These are phyloP conservation scores for Saccostrea echinata DNA, from an alignment of 1,140 invertebrate genomes.

Conservation along the genomic window DNA sequence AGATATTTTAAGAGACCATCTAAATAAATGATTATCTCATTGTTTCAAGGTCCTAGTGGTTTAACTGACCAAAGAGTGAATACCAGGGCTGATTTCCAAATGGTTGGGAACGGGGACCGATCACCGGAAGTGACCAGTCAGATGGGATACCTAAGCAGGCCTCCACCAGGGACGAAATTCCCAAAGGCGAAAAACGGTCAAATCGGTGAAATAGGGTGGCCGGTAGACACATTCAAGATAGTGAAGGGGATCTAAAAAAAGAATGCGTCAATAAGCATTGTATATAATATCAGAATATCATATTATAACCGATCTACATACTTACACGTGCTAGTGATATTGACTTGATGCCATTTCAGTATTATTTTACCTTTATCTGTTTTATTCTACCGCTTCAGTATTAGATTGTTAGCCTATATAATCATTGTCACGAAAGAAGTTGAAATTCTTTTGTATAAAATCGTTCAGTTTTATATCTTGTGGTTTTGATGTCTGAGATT, in stretches of 20 bases:
- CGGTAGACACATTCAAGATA: conserved; percentile 63
- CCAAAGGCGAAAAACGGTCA: conserved; percentile 64
- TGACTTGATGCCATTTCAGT: conserved; percentile 26
- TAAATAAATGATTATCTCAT: neutral
- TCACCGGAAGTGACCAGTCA: conserved; percentile 65
- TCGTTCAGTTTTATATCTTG: conserved; percentile 27
- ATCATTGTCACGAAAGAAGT: conserved; percentile 30
- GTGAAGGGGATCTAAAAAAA: conserved; percentile 63
- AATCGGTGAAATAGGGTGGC: conserved; percentile 68
- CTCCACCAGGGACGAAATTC: conserved; percentile 59
- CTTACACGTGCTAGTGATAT: neutral
- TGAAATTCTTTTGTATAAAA: conserved; percentile 35
- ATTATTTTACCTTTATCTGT: conserved; percentile 14
- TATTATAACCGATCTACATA: neutral
- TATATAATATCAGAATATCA: neutral
- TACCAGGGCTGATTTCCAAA: conserved; percentile 47
- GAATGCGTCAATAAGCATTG: neutral
- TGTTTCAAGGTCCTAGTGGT: conserved; percentile 61
- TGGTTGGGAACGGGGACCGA: conserved; percentile 60
- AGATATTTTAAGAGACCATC: no score
- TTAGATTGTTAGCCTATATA: conserved; percentile 12
- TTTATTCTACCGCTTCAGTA: conserved; percentile 20
- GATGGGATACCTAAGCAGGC: conserved; percentile 62
- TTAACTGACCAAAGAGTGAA: conserved; percentile 59
- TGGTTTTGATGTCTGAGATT: conserved; percentile 14